These are phyloP conservation scores for Leptinotarsa peninsularis DNA, from an alignment of 2,888 invertebrate genomes.

Conservation along the genomic window DNA sequence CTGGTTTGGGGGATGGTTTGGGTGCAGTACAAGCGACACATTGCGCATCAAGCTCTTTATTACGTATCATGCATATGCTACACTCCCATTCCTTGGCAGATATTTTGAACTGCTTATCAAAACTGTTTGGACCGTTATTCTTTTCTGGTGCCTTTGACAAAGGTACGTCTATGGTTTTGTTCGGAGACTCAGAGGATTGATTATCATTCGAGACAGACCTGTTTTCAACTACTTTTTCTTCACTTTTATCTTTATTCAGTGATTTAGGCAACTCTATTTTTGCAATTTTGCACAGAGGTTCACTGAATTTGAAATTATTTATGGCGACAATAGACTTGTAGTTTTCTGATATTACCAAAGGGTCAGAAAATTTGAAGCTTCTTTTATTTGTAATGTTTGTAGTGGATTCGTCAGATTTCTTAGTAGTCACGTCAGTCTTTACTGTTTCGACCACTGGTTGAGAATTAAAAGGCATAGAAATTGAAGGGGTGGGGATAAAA, in stretches of 20 bases:
- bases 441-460: constrained; percentile 30
- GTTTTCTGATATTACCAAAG: constrained; percentile 66
- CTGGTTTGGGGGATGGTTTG: constrained; percentile 34
- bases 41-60: constrained; percentile 23
- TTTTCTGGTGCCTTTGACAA: neutral
- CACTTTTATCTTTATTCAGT: constrained; percentile 3
- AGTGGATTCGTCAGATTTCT: constrained; percentile 35
- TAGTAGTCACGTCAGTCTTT: constrained; percentile 40
- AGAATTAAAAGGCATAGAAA: constrained; percentile 10
- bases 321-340: constrained; percentile 66
- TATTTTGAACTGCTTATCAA: constrained; percentile 20
- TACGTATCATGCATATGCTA: constrained; percentile 25
- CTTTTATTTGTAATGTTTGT: constrained; percentile 46
- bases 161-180: neutral
- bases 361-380: constrained; percentile 67
- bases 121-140: constrained; percentile 24
- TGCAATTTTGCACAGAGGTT: constrained; percentile 65
- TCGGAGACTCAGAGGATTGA: neutral
- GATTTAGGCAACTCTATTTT: constrained; percentile 32
- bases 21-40: constrained; percentile 31
- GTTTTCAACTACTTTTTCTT: constrained; percentile 16
- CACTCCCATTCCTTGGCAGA: constrained; percentile 31
- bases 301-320: constrained; percentile 72
- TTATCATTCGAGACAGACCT: neutral
- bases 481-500: neutral